Base-by-base conservation (phyloP, 2,113 vertebrate species). In the Myotis yumanensis region DNA sequence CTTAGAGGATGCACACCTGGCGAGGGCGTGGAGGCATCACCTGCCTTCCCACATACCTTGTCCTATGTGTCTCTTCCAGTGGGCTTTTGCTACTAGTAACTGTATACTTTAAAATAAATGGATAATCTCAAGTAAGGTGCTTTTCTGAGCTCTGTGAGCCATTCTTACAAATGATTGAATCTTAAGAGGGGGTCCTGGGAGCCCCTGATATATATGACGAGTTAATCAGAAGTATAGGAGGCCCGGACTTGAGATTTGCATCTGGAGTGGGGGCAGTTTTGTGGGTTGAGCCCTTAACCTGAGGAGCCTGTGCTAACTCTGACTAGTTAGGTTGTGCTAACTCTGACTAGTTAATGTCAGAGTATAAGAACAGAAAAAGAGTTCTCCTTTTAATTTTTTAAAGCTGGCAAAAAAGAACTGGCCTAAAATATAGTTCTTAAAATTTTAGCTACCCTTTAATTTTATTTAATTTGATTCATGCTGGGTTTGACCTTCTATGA, bases 381-480 rank as follows among this genome's bases (percentile, higher is more conserved):
- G 5, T 4, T 46, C 73, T 81, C 5, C 46, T 37, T 59, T 73
- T 85, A 64, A 85, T 2, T 6, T 86, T 9, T 84, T 66, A 69
- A 9, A 68, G 43, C 57, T 69, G 25, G 35, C 40, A 62, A 76
- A 5, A 85, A 76, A 76, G 11, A 89, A 77, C 5, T 80, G 1
- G 2, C 3, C 17, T 84, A 84, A 93, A 37, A 18, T 4, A 25
- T 51, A 54, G 5, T 84, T 91, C 30, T 87, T 84, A 66, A 93
- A 54, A 46, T 22, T 66, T 91, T 15, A 84, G 17, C 76, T 92
- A 46, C 0, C 2, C 37, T 62, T 94, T 96, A 32, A 72, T 22
- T 76, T 43, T 81, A 90, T 76, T 43, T 81, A 87, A 77, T 87
- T 93, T 81, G 35, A 77, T 91, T 83, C 51, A 87, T 87, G 43